Base-by-base conservation (phyloP, 2,888 invertebrate species). In the Gibbula magus region DNA sequence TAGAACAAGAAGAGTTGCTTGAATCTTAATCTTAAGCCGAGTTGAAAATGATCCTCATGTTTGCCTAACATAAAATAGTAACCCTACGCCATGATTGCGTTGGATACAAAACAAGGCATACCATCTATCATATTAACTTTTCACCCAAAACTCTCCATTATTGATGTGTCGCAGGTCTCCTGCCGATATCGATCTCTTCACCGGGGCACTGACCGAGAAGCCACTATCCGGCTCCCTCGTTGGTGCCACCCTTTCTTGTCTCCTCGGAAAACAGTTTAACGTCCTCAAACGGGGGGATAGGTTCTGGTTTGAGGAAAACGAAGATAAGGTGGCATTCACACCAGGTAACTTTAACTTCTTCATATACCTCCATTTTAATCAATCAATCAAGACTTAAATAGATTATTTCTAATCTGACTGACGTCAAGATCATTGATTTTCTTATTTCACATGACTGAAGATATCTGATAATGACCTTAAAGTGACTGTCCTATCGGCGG, bases 181-280 rank as follows among this genome's bases (percentile, higher is more conserved):
- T 16, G 54, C 96, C 5, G 97, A 98, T 91, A 95, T 98, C 51
- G 98, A 98, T 92, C 93, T 97, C 45, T 98, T 97, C 93, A 96
- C 96, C 0, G 98, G 97, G 0, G 96, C 96, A 0, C 91, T 97
- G 52, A 96, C 97, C 16, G 98, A 98, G 91, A 94, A 94, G 10
- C 96, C 96, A 82, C 95, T 94, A 80, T 92, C 93, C 87, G 96
- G 96, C 3, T 95, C 96, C 0, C 94, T 97, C 22, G 94, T 98
- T 75, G 97, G 98, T 0, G 96, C 97, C 0, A 96, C 97, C 0
- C 95, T 97, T 77, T 96, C 95, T 18, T 98, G 97, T 89, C 94
- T 98, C 82, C 94, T 98, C 73, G 94, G 96, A 0, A 96, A 97
- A 93, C 97, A 98, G 93, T 98, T 97, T 93, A 92, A 95, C 25